phyloP scores from a whole-genome alignment of 2,113 vertebrate genomes.

The Miniopterus natalensis region DNA sequence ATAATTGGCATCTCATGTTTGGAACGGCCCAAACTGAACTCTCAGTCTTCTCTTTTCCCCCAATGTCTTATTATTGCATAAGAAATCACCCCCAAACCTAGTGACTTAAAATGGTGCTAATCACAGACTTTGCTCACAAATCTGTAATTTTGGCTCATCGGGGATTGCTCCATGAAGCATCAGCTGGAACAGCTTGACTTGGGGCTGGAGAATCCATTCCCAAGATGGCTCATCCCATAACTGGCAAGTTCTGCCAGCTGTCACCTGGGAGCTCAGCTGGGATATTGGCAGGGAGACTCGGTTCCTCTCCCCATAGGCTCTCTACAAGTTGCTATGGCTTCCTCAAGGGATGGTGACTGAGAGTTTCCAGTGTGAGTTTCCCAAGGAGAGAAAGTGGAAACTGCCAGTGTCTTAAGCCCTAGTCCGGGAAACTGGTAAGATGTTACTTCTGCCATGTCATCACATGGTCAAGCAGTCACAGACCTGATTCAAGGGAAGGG shows the following conservation, averaged over 20 bases:
- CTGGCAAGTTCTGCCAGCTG: neutral
- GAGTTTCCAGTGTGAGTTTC: neutral
- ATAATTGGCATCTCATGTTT: neutral
- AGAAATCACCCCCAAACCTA: neutral
- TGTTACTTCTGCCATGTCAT: neutral
- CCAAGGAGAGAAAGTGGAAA: slow-evolving; percentile 10
- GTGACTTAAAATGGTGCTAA: neutral
- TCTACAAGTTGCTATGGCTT: neutral
- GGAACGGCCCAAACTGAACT: neutral
- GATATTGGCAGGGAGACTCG: accelerated
- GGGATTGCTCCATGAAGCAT: neutral
- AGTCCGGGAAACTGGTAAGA: neutral
- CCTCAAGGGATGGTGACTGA: neutral
- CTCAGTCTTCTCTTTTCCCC: neutral
- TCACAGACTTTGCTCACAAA: slow-evolving; percentile 12
- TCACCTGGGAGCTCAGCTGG: neutral
- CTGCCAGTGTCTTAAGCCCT: neutral
- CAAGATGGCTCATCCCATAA: neutral
- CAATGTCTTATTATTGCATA: neutral
- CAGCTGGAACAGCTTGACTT: neutral
- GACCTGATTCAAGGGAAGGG: neutral
- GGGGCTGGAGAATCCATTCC: neutral
- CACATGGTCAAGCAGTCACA: neutral
- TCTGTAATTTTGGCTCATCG: neutral
- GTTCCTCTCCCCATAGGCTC: neutral